A percentile compares a stretch with the other conserved stretches of the same genome.
Conservation (phyloP, 2,113 vertebrate genomes). For the Paralichthys olivaceus region DNA sequence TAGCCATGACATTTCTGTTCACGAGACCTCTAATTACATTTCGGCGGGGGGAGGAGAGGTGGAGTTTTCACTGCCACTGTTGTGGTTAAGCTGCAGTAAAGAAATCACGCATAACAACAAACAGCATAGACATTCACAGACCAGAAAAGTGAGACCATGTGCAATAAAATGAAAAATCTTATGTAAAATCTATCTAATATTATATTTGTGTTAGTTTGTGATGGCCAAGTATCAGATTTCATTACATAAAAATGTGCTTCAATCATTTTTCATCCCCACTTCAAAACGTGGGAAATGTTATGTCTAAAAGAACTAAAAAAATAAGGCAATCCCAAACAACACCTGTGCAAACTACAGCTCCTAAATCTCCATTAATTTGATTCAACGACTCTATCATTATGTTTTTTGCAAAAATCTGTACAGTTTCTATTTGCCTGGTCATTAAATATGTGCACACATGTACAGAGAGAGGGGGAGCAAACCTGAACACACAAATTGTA, state of each 20-base stretch:
- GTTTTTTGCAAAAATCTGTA: too few relatives aligned
- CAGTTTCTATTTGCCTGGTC: background rate
- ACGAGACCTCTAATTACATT: slow-evolving; percentile 64
- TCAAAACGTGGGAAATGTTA: background rate
- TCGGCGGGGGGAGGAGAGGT: background rate
- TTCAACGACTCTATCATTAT: background rate
- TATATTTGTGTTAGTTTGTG: background rate
- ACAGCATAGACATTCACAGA: slow-evolving; percentile 28
- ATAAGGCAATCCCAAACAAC: background rate
- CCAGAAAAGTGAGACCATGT: background rate
- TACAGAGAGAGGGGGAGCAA: background rate
- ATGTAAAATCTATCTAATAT: background rate
- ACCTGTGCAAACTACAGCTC: background rate
- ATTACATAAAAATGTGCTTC: background rate
- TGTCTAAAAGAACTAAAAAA: background rate
- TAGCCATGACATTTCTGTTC: slow-evolving; percentile 68
- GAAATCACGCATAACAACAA: slow-evolving; percentile 17
- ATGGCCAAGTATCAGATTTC: background rate
- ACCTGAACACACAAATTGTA: background rate
- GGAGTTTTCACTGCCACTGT: slow-evolving; percentile 3
- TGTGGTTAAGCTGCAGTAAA: slow-evolving; percentile 24
- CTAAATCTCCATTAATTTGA: background rate
- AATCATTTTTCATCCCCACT: background rate
- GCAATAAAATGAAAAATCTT: background rate
- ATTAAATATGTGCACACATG: background rate